Base-by-base conservation (phyloP, 2,888 invertebrate species). In the Drosophila paranaensis region DNA sequence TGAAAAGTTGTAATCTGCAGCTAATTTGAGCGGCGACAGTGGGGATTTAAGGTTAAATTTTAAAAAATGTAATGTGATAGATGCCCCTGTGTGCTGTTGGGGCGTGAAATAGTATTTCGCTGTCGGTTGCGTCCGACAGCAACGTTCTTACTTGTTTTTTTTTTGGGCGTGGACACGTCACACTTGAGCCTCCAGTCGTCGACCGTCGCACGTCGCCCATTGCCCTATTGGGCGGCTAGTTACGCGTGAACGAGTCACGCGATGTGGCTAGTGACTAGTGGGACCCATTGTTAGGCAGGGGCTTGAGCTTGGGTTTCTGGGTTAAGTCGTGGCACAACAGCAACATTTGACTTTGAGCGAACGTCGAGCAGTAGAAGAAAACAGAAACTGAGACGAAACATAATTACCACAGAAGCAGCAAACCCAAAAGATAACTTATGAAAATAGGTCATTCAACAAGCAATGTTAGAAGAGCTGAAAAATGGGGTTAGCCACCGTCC, bases 161-260 rank as follows among this genome's bases (percentile, higher is more conserved):
- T 64, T 77, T 58, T 62, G 73, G 77, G 83, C 65, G 79, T 67
- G 74, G 58, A 48, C 66, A 65, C 74, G 83, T 88, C 88, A 84
- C 83, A 84, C 82, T 82, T 75, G 80, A 79, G 54, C 39, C 71
- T 42, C 14, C 37, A 25, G 9, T 10, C 37, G 43, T 20, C 11
- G 43, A 8, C 9, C 13, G 9, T 25, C 43, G 20, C 16, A 13
- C 35, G 2, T 25, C 54, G 45, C 37, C 39, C 35, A 35, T 45
- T 37, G 53, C 46, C 65, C 56, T 50, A 27, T 55, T 53, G 58
- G 56, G 55, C 46, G 54, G 37, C 60, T 54, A 46, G 82, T 79
- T 79, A 81, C 65, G 82, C 81, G 82, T 82, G 86, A 76, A 62
- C 69, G 69, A 80, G 90, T 90, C 89, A 89, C 89, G 89, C 89